phyloP scores from a whole-genome alignment of 2,888 invertebrate species.

The Lagria hirta region DNA sequence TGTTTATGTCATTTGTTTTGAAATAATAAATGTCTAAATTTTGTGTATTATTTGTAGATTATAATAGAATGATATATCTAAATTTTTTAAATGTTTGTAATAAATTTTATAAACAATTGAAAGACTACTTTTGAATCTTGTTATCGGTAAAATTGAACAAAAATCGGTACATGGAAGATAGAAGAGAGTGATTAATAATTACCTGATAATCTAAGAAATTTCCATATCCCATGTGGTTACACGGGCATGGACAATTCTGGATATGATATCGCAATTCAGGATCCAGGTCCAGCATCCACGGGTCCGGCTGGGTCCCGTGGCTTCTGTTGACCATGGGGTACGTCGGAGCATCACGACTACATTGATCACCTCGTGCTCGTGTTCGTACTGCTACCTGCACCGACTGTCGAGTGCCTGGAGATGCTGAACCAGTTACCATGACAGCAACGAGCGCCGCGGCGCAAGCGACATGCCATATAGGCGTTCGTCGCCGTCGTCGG shows the following conservation, averaged over 20 bases:
- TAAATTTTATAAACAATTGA: no score
- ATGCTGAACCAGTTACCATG: constrained; percentile 43
- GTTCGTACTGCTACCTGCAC: constrained; percentile 37
- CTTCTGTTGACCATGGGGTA: constrained; percentile 53
- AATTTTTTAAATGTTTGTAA: no score
- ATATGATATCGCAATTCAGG: constrained; percentile 86
- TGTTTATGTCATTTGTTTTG: no score
- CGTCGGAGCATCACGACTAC: constrained; percentile 52
- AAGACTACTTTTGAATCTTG: no score
- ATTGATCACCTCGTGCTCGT: constrained; percentile 39
- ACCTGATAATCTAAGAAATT: constrained; percentile 91
- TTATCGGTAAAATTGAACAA: no score
- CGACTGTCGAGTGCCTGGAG: constrained; percentile 53
- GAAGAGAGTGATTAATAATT: constrained; percentile 28
- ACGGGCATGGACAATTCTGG: constrained; percentile 85
- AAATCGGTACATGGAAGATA: neutral
- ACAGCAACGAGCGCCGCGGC: constrained; percentile 48
- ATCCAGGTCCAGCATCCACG: constrained; percentile 68
- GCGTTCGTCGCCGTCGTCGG: constrained; percentile 49
- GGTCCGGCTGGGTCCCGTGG: constrained; percentile 53
- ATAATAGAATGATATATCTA: no score
- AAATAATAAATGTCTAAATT: no score
- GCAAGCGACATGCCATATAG: constrained; percentile 55
- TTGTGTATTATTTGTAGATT: no score
- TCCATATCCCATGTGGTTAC: constrained; percentile 92